Evolutionary conservation across 2,888 invertebrate species (phyloP).

Genomic region (Eristalis tenax): DNA sequence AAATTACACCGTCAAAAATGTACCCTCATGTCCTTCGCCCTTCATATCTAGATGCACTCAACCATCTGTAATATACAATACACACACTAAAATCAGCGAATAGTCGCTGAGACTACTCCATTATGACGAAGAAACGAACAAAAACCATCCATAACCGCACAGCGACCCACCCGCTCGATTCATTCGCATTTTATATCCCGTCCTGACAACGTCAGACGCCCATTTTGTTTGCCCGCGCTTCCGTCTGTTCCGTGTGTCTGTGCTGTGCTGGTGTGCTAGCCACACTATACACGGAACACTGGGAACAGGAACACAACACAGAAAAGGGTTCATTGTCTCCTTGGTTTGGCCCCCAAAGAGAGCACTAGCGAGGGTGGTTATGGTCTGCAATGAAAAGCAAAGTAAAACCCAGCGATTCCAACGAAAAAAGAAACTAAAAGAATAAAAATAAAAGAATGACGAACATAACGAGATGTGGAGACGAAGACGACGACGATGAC

Average conservation of each 20-base stretch:
- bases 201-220: constrained; percentile 49
- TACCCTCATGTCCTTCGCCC: too few relatives aligned
- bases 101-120: neutral
- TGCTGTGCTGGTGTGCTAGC: neutral
- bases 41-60: too few relatives aligned
- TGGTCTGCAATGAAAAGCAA: constrained; percentile 41
- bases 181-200: constrained; percentile 30
- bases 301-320: constrained; percentile 40
- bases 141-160: neutral
- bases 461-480: constrained; percentile 6
- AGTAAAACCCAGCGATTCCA: neutral
- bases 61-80: too few relatives aligned
- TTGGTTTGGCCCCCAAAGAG: constrained; percentile 40
- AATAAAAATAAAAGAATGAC: constrained; percentile 11
- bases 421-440: constrained; percentile 16
- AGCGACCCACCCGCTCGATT: neutral
- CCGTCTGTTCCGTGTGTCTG: constrained; percentile 36
- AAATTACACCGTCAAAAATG: too few relatives aligned
- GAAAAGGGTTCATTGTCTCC: constrained; percentile 67
- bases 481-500: neutral
- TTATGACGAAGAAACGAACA: constrained; percentile 17
- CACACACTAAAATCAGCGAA: too few relatives aligned
- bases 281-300: constrained; percentile 3
- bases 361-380: constrained; percentile 17
- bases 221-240: constrained; percentile 51